Base-by-base conservation (phyloP, 2,113 vertebrate genomes). In the Ranitomeya imitator region DNA sequence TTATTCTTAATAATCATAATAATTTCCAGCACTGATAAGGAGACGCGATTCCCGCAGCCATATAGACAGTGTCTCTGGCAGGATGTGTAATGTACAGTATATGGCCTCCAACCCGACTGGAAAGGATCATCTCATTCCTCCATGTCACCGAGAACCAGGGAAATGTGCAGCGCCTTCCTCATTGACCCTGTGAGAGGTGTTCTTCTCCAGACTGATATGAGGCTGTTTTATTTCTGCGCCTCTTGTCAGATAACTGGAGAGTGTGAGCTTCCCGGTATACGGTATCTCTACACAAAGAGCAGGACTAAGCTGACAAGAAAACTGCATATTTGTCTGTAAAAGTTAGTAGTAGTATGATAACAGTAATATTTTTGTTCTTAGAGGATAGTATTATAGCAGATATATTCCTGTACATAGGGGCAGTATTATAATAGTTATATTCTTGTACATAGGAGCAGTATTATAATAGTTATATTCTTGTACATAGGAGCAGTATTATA, bases 1-100 rank as follows among this genome's bases (percentile, higher is more conserved):
- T 89, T 89, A 65, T 85, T 89, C 87, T 85, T 85, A 89, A 89
- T 85, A 85, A 79, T 84, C 63, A 69, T 77, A 89, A 89, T 89
- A 67, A 89, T 89, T 89, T 89, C 81, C 81, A 78, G 7, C 19
- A 19, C 45, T 57, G 82, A 89, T 89, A 89, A 85, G 54, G 19
- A 52, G 82, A 55, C 59, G 7, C 73, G 54, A 84, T 31, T 37
- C 21, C 59, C 52, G 77, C 74, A 61, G 71, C 45, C 19, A 15
- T 51, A 74, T 74, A 23, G 23, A 65, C 57, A 26, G 51, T 67
- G 76, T 84, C 84, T 88, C 87, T 88, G 26, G 23, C 71, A 77
- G 80, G 71, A 83, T 67, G 73, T 76, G 80, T 55, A 63, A 84
- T 78, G 57, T 84, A 57, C 21, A 84, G 57, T 84, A 67, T 67